phyloP scores from a whole-genome alignment of 2,113 vertebrate genomes.

The Siniperca knerii region DNA sequence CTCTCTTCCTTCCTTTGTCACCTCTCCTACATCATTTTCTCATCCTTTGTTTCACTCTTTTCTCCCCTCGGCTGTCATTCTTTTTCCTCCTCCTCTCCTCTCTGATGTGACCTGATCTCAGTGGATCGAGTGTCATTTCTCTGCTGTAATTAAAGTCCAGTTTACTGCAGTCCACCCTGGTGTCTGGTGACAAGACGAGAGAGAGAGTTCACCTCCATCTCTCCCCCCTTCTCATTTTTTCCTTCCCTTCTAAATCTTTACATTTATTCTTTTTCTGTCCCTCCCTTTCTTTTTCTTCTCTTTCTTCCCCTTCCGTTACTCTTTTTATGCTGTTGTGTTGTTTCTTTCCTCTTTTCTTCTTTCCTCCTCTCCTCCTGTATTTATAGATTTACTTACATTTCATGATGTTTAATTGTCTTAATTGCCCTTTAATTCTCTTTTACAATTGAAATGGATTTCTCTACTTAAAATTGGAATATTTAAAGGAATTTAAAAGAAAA shows the following conservation, averaged over 20 bases:
- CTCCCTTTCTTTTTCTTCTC: not conserved
- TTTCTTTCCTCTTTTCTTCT: not conserved
- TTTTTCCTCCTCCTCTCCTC: not conserved
- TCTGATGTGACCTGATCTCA: constrained; percentile 57
- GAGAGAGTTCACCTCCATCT: constrained; percentile 5
- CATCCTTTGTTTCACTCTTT: not conserved
- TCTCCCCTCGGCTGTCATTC: not conserved
- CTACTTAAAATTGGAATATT: not conserved
- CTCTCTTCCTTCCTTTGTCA: not conserved
- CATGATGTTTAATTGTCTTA: not conserved
- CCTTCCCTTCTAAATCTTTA: not conserved
- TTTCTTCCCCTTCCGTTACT: not conserved
- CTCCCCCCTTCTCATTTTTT: not conserved
- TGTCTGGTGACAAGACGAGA: constrained; percentile 44
- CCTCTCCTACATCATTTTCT: not conserved
- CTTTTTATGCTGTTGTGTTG: no score
- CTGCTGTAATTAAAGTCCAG: constrained; percentile 71
- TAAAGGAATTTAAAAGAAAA: no score
- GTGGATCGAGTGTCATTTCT: constrained; percentile 60
- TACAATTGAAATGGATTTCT: not conserved
- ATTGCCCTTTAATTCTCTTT: not conserved
- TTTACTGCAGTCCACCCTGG: constrained; percentile 41
- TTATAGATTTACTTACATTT: not conserved
- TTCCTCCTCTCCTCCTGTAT: not conserved
- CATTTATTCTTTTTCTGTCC: not conserved